Base-by-base conservation (phyloP, 2,797 vertebrate genomes). In the Muscicapa striata region DNA sequence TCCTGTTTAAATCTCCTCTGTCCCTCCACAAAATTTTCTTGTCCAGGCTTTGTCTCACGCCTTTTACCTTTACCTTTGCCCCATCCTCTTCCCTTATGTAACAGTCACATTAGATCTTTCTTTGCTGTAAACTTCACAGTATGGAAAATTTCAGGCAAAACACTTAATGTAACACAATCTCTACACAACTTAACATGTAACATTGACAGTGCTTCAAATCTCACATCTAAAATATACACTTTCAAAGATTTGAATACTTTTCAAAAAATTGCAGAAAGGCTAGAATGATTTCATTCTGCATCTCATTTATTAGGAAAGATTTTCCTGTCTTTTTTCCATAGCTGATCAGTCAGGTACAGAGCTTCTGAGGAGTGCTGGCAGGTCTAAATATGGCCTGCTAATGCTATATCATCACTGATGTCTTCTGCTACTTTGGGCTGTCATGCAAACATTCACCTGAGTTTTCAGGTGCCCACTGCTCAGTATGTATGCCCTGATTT, bases 381-480 rank as follows among this genome's bases (percentile, higher is more conserved):
- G 68, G 10, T 36, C 46, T 46, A 66, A 76, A 62, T 46, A 62
- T 74, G 29, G 52, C 24, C 40, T 63, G 11, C 27, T 86, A 63
- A 70, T 67, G 5, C 8, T 8, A 3, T 18, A 41, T 30, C 11
- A 32, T 48, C 61, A 64, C 20, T 49, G 18, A 57, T 45, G 41
- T 15, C 26, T 62, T 74, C 8, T 70, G 41, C 13, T 82, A 23
- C 16, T 93, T 68, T 0, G 0, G 34, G 10, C 15, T 73, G 23
- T 38, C 48, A 55, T 59, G 14, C 48, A 59, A 58, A 41, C 0
- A 0, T 8, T 75, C 2, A 0, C 16, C 21, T 61, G 29, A 38
- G 18, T 78, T 78, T 92, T 78, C 32, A 54, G 30, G 9, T 64
- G 13, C 21, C 23, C 30, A 30, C 10, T 15, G 2, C 15, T 79